These are phyloP conservation scores for Nettapus auritus DNA, from an alignment of 2,113 vertebrate genomes.

Conservation along the genomic window DNA sequence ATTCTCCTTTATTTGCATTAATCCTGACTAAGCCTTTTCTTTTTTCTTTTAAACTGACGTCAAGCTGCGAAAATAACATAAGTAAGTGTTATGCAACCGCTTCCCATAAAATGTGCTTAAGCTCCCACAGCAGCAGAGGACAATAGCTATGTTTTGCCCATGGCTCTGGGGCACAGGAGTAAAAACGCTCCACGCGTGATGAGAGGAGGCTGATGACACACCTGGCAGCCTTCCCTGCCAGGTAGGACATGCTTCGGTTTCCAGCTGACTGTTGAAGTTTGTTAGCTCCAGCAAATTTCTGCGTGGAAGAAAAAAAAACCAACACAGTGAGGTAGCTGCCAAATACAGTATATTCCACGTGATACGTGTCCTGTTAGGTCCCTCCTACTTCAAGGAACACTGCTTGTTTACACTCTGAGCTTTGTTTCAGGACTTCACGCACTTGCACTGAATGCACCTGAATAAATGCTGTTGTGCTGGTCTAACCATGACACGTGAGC, in stretches of 20 bases:
- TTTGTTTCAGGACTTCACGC: background rate
- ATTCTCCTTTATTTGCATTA: slow-evolving; percentile 10
- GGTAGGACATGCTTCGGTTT: slow-evolving; percentile 91
- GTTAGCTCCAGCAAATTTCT: slow-evolving; percentile 83
- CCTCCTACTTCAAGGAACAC: background rate
- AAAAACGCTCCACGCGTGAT: background rate
- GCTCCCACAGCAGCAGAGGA: background rate
- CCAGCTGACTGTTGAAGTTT: slow-evolving; percentile 78
- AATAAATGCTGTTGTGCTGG: background rate
- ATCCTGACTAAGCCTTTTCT: background rate
- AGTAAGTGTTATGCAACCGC: background rate
- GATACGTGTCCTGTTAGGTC: background rate
- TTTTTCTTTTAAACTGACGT: background rate
- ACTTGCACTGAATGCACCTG: background rate
- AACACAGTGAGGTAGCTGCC: background rate
- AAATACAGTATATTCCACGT: background rate
- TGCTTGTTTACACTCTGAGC: background rate
- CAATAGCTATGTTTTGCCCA: background rate
- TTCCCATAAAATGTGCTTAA: background rate
- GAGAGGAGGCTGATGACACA: slow-evolving; percentile 38
- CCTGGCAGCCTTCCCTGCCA: slow-evolving; percentile 86
- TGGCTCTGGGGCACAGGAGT: background rate
- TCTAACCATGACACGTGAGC: background rate
- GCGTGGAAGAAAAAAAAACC: background rate
- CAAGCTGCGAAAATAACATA: background rate